These are phyloP conservation scores for Podarcis siculus DNA, from an alignment of 2,797 vertebrate species.

Conservation along the genomic window DNA sequence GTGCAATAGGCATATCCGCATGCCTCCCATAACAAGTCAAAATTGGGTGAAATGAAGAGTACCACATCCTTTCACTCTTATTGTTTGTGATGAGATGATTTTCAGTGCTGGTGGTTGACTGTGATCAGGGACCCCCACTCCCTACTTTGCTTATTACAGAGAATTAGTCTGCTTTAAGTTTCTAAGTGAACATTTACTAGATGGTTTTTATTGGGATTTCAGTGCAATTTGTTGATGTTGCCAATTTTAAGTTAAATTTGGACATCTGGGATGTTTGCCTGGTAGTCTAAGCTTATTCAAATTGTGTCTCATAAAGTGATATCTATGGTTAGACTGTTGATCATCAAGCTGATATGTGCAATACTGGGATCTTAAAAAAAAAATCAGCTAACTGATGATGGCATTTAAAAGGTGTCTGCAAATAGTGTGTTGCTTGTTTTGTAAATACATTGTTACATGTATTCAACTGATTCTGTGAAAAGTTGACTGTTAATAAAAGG, in stretches of 20 bases:
- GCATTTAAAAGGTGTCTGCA: slow-evolving; percentile 27
- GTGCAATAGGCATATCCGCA: background rate
- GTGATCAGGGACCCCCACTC: background rate
- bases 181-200: background rate
- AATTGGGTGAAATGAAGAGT: background rate
- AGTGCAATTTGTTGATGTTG: background rate
- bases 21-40: background rate
- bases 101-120: background rate
- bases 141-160: background rate
- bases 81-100: background rate
- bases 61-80: background rate
- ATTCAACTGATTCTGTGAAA: background rate
- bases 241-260: slow-evolving; percentile 28
- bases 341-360: slow-evolving; percentile 24
- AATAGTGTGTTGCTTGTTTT: slow-evolving; percentile 72
- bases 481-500: background rate
- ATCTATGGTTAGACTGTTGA: slow-evolving; percentile 2
- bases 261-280: slow-evolving; percentile 22
- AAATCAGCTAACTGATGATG: slow-evolving; percentile 42
- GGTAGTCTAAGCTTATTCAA: background rate
- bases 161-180: background rate
- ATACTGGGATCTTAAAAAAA: slow-evolving; percentile 28
- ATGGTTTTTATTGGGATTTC: slow-evolving; percentile 46
- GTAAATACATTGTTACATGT: slow-evolving; percentile 27
- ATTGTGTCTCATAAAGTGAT: background rate